These are phyloP conservation scores for Bubo scandiacus DNA, from an alignment of 2,113 vertebrate genomes.

Conservation along the genomic window DNA sequence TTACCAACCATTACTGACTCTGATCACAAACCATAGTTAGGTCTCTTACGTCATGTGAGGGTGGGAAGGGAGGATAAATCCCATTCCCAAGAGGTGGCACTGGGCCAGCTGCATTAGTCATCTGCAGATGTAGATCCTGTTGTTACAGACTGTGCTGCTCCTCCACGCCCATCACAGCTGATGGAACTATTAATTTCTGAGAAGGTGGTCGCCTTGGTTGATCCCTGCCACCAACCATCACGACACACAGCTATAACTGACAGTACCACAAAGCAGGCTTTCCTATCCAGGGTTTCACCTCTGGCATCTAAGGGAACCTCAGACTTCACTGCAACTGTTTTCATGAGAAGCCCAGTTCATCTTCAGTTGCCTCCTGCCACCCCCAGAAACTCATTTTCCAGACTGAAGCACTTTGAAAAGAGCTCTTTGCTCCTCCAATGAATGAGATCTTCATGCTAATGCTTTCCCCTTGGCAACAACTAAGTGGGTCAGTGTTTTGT, in stretches of 20 bases:
- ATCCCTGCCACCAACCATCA: background rate
- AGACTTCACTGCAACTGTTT: accelerated
- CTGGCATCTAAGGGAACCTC: too few species aligned
- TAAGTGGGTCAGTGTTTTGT: background rate
- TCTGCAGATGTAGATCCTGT: background rate
- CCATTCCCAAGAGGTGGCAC: background rate
- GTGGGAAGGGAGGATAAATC: background rate
- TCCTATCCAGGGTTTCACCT: background rate
- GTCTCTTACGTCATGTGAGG: accelerated
- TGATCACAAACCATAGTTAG: background rate
- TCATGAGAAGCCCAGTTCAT: background rate
- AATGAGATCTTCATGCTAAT: background rate
- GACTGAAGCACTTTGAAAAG: background rate
- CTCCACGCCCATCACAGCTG: background rate
- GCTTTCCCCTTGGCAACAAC: background rate
- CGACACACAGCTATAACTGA: background rate
- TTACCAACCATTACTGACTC: too few species aligned
- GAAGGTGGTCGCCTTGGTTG: background rate
- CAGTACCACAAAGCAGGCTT: background rate
- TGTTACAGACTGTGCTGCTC: background rate
- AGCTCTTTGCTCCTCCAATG: background rate
- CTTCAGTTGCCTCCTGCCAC: background rate
- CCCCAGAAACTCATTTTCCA: background rate
- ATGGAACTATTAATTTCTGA: too few species aligned
- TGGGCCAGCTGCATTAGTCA: background rate